Base-by-base conservation (phyloP, 2,888 invertebrate species). In the Brachylomia viminalis region DNA sequence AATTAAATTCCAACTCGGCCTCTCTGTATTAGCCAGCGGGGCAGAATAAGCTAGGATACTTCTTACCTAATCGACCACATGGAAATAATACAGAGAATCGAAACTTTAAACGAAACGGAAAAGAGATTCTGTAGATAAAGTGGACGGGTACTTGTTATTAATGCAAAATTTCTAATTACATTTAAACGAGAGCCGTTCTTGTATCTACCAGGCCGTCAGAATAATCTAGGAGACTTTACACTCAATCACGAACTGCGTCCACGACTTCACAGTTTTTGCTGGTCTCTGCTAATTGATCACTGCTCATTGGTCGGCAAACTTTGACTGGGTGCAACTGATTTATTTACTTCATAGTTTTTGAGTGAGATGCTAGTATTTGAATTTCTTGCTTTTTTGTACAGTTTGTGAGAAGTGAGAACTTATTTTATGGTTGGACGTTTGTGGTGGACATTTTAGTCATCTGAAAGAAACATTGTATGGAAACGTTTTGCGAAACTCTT, bases 241-340 rank as follows among this genome's bases (percentile, higher is more conserved):
- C 83, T 79, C 69, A 73, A 74, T 74, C 65, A 83, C 72, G 38
- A 79, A 70, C 59, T 80, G 33, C 54, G 42, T 67, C 62, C 71
- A 33, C 17, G 23, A 84, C 56, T 73, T 20, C 62, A 64, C 71
- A 77, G 80, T 84, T 84, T 84, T 84, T 84, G 66, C 84, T 38
- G 59, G 62, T 56, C 27, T 13, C 49, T 23, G 47, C 45, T 76
- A 86, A 86, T 86, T 86, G 84, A 83, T 83, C 70, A 72, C 84
- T 47, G 76, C 23, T 77, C 83, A 83, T 73, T 83, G 85, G 70
- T 47, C 54, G 49, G 38, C 59, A 71, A 83, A 83, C 67, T 83
- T 85, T 70, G 47, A n/a, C 67, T 62, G n/a, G 65, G 23, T 73
- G 77, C 85, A 77, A 65, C 77, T 83, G 77, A 83, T 83, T 83